Percentiles rank a stretch among this genome's conserved stretches.
phyloP scores from a whole-genome alignment of 2,797 vertebrate genomes.

The Syngnathus rostellatus region DNA sequence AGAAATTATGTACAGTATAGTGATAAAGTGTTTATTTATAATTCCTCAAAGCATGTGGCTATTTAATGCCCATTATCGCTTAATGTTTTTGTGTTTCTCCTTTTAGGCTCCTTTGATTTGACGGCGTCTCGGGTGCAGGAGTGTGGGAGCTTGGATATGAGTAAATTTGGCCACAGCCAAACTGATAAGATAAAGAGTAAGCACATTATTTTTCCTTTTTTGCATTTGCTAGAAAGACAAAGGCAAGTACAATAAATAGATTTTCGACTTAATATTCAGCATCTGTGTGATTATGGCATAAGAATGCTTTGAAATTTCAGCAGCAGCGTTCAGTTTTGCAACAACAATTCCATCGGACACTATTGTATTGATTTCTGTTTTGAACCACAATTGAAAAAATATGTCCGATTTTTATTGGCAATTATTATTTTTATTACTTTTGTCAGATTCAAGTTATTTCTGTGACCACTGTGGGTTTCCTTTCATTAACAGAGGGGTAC shows the following conservation, averaged over 20 bases:
- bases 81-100: conserved; percentile 14
- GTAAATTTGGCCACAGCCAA: conserved; percentile 61
- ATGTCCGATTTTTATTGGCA: no score
- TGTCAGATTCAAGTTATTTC: no score
- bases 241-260: background rate
- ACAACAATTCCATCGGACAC: background rate
- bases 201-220: background rate
- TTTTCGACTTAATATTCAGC: background rate
- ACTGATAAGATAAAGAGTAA: conserved; percentile 52
- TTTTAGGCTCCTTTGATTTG: conserved; percentile 60
- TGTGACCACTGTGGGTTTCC: no score
- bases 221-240: background rate
- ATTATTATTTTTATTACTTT: no score
- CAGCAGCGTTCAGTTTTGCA: background rate
- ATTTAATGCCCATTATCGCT: conserved; percentile 1
- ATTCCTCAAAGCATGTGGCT: no score
- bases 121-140: conserved; percentile 59
- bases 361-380: no score
- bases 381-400: no score
- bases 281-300: background rate
- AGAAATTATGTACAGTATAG: no score
- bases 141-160: conserved; percentile 58
- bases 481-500: no score
- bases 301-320: background rate
- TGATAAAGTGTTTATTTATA: background rate